Evolutionary conservation across 2,888 invertebrate species (phyloP).

Genomic region (Apamea epomidion): DNA sequence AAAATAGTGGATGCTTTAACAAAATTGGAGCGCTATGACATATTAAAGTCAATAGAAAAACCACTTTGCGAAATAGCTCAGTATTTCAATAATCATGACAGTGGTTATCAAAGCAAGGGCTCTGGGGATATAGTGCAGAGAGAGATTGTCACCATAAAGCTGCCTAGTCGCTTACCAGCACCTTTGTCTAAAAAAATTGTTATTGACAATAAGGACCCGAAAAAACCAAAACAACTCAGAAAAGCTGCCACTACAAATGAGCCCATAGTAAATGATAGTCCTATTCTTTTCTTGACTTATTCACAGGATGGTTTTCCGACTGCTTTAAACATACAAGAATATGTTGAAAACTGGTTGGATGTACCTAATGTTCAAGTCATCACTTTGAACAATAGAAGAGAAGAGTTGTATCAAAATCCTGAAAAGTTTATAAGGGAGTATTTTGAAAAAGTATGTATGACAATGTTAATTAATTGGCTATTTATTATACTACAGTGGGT

Average conservation of each 20-base stretch:
- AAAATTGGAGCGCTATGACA: constrained; percentile 88
- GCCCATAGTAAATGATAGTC: constrained; percentile 75
- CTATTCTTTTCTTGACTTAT: constrained; percentile 88
- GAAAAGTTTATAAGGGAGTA: constrained; percentile 90
- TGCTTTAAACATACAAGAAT: constrained; percentile 86
- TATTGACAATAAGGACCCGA: constrained; percentile 74
- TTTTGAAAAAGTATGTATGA: constrained; percentile 87
- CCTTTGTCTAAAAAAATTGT: constrained; percentile 82
- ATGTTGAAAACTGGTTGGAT: constrained; percentile 86
- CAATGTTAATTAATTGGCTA: background rate
- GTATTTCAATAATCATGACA: constrained; percentile 84
- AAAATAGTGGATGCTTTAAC: constrained; percentile 87
- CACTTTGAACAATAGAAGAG: constrained; percentile 87
- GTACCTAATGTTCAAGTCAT: constrained; percentile 80
- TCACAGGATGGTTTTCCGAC: constrained; percentile 88
- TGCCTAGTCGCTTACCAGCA: constrained; percentile 83
- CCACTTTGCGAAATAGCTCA: constrained; percentile 81
- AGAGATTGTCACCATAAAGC: constrained; percentile 83
- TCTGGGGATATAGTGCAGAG: constrained; percentile 72
- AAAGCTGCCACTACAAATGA: constrained; percentile 69
- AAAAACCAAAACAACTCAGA: constrained; percentile 74
- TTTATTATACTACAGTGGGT: background rate
- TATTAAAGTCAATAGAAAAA: constrained; percentile 87
- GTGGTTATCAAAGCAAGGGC: constrained; percentile 85
- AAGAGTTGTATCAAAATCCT: constrained; percentile 88